These are phyloP conservation scores for Apodemus speciosus DNA, from an alignment of 2,113 vertebrate genomes.

Conservation along the genomic window DNA sequence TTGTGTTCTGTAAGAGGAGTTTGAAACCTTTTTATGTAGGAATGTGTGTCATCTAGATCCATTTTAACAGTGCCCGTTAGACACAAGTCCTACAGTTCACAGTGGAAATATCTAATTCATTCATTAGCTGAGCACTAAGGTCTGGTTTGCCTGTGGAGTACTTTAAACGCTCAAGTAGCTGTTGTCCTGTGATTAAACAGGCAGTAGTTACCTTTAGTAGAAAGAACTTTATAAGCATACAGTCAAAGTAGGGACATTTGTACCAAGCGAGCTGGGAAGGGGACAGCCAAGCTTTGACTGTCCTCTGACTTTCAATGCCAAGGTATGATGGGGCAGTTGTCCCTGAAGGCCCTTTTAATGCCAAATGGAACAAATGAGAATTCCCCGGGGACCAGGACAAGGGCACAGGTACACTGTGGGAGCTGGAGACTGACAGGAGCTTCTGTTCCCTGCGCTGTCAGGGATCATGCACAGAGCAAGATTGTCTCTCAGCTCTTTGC, in stretches of 20 bases:
- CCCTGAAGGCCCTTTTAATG: neutral
- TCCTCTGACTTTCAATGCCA: constrained; percentile 9
- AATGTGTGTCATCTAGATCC: neutral
- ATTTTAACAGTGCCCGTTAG: neutral
- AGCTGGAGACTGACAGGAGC: neutral
- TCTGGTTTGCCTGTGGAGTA: constrained; percentile 38
- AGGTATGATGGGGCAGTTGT: neutral
- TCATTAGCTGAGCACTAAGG: neutral
- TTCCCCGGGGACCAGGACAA: neutral
- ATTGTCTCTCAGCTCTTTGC: neutral
- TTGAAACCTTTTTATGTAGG: constrained; percentile 44
- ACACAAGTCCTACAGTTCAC: neutral
- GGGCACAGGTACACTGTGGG: constrained; percentile 1
- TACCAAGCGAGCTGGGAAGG: neutral
- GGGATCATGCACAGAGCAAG: neutral
- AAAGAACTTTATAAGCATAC: constrained; percentile 35
- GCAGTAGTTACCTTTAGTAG: constrained; percentile 43
- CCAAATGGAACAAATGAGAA: neutral
- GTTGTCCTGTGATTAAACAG: neutral
- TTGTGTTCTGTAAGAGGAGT: constrained; percentile 37
- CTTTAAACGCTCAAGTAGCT: neutral
- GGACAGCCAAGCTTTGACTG: neutral
- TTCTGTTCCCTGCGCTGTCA: neutral
- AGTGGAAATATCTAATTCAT: constrained; percentile 23
- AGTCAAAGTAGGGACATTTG: constrained; percentile 18